Conservation (phyloP, 2,888 invertebrate genomes). For the Trissolcus japonicus region DNA sequence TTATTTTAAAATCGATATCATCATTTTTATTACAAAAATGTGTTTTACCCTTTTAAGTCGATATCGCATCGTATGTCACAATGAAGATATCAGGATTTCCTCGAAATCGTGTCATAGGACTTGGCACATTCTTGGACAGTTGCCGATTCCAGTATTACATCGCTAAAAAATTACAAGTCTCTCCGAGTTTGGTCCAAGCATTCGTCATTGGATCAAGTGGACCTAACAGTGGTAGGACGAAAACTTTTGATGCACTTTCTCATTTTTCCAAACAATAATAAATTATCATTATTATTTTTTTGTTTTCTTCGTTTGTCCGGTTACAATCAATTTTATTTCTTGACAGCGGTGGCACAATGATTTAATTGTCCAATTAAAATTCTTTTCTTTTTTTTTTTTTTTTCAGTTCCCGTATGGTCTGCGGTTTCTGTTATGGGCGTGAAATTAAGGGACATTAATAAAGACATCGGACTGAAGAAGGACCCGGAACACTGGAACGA, state of each 20-base stretch:
- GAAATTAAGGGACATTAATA: constrained; percentile 77
- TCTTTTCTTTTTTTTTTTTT: background rate
- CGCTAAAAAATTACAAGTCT: constrained; percentile 77
- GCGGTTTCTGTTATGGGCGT: constrained; percentile 79
- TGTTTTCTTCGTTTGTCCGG: background rate
- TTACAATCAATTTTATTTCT: background rate
- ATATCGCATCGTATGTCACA: constrained; percentile 79
- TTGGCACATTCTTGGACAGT: constrained; percentile 80
- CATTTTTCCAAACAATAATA: background rate
- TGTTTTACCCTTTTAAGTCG: constrained; percentile 72
- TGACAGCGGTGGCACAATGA: too few relatives aligned
- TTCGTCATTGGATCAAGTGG: constrained; percentile 80
- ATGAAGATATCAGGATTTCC: constrained; percentile 80
- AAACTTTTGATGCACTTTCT: background rate
- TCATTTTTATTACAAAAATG: too few relatives aligned
- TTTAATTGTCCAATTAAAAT: background rate
- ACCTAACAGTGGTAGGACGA: constrained; percentile 74
- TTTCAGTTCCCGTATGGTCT: constrained; percentile 79
- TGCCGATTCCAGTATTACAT: constrained; percentile 78
- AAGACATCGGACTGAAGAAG: constrained; percentile 74
- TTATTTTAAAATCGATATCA: too few relatives aligned
- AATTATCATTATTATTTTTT: background rate
- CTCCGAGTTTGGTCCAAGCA: constrained; percentile 78
- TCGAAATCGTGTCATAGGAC: constrained; percentile 78
- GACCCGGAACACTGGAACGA: constrained; percentile 78